Percentiles rank a stretch among this genome's conserved stretches.
Evolutionary conservation across 2,113 vertebrate species (phyloP).

Genomic region (Candoia aspera): DNA sequence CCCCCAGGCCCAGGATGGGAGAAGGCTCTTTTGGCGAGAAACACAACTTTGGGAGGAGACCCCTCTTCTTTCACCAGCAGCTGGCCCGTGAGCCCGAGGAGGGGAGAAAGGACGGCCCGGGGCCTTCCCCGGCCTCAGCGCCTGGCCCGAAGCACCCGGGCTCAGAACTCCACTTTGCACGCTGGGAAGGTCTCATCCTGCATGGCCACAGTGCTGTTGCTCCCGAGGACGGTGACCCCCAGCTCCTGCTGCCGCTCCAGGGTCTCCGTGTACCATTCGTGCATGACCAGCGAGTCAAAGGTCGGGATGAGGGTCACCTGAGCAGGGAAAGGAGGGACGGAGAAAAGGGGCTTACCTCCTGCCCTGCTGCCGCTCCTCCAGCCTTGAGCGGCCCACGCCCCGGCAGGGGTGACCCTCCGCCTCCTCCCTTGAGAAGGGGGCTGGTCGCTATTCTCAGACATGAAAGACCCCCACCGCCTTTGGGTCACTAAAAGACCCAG

Average conservation of each 20-base stretch:
- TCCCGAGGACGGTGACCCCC: slow-evolving; percentile 87
- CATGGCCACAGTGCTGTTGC: slow-evolving; percentile 94
- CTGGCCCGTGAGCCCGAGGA: accelerated
- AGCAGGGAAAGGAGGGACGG: accelerated
- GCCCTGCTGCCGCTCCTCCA: too few relatives aligned
- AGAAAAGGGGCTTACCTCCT: neutral
- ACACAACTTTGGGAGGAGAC: neutral
- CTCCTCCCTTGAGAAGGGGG: neutral
- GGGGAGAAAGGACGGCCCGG: neutral
- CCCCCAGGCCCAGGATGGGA: neutral
- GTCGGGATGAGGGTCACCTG: slow-evolving; percentile 95
- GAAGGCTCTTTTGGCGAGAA: neutral
- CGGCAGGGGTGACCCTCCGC: too few relatives aligned
- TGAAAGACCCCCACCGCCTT: accelerated
- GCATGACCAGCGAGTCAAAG: slow-evolving; percentile 88
- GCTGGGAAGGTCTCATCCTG: slow-evolving; percentile 94
- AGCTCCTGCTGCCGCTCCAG: slow-evolving; percentile 82
- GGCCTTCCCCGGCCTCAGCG: neutral
- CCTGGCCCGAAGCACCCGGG: neutral
- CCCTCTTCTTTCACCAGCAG: accelerated
- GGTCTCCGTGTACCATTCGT: slow-evolving; percentile 91
- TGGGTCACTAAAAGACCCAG: neutral
- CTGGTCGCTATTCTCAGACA: accelerated
- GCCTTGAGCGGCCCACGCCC: too few relatives aligned
- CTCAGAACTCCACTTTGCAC: slow-evolving; percentile 95